phyloP scores from a whole-genome alignment of 2,888 invertebrate genomes.

The Macrophya annulata region DNA sequence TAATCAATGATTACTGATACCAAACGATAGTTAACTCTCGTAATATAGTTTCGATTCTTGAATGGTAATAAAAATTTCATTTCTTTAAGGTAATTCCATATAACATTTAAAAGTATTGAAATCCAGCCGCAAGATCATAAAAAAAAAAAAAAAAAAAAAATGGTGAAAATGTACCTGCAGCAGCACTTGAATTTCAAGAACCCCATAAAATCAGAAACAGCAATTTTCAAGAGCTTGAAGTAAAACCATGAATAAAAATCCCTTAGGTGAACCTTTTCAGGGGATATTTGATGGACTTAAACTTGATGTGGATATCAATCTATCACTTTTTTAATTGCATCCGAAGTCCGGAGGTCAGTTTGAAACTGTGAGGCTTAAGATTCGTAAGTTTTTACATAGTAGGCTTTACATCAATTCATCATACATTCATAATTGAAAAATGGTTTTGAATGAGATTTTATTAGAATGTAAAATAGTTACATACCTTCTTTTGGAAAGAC shows the following conservation, averaged over 20 bases:
- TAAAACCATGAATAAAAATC: neutral
- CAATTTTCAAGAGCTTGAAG: neutral
- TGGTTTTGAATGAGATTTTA: neutral
- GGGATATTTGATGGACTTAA: neutral
- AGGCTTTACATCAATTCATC: neutral
- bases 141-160: too few species aligned
- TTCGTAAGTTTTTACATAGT: neutral
- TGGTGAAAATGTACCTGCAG: neutral
- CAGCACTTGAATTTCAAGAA: neutral
- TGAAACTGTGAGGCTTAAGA: neutral
- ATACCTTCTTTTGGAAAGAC: constrained; percentile 91
- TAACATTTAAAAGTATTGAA: neutral
- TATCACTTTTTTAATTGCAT: neutral
- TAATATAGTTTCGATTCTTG: neutral
- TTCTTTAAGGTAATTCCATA: too few species aligned
- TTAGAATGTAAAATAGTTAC: constrained; percentile 58
- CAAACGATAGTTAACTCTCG: neutral
- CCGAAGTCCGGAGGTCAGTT: neutral
- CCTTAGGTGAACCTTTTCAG: neutral
- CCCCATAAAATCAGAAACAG: neutral
- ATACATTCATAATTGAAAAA: neutral
- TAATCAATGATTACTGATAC: neutral
- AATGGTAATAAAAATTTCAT: neutral
- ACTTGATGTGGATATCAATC: neutral
- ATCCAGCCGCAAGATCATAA: too few species aligned